Evolutionary conservation across 2,113 vertebrate species (phyloP), one percentile per base, ranked within the genome.

Genomic region (Cacatua alba): DNA sequence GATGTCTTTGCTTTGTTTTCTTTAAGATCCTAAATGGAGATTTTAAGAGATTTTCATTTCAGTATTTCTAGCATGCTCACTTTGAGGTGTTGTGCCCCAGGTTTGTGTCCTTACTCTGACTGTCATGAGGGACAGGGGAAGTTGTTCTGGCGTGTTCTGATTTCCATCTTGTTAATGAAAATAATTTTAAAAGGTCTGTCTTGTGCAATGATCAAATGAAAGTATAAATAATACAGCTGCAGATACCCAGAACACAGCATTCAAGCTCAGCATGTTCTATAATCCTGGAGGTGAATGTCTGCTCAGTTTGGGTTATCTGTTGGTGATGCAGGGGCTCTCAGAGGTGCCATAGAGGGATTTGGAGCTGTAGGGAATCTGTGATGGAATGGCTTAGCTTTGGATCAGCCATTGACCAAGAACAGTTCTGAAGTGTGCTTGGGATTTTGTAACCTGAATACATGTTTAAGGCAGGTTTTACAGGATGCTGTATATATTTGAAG

Each of bases 151-250:
- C 24, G 8, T 48, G 23, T 55, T 92, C 81, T 75, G 26, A 11
- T 86, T 81, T 81, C 82, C 24, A 74, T 75, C 64, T 79, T 82
- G 57, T 49, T 92, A 21, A 44, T 46, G 43, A 63, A 83, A 75
- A 63, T 90, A 69, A 23, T 88, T 95, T 88, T 72, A 49, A 37
- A 90, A 82, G 48, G 24, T 53, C 35, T 94, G 63, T 90, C 71
- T 93, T 80, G 46, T 11, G 7, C 91, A 72, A 82, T 64, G 62
- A 69, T 88, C 35, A 68, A 76, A 52, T 49, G 25, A n/a, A 90
- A 79, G 8, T 57, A 65, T 88, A 67, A 92, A 69, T 80, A 92
- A 82, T 79, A 60, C 23, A 93, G 65, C 70, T 1, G 4, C 48
- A 62, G 33, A 76, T 86, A 29, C 39, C 51, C 82, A 62, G 57